Base-by-base conservation (phyloP, 1,140 invertebrate genomes). In the Atta texana region DNA sequence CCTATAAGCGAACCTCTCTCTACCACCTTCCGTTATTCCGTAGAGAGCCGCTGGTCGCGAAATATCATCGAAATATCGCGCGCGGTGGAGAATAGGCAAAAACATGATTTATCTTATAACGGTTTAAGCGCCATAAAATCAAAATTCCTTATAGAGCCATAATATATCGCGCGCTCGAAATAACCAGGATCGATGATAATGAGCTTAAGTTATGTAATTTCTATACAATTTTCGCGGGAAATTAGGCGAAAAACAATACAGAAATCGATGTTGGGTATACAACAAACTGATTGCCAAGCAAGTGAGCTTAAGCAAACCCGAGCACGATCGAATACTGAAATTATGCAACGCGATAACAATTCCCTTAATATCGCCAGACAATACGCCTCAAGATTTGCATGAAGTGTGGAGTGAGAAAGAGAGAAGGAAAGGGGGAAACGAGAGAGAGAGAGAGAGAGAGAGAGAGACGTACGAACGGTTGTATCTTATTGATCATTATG, bases 401-500 rank as follows among this genome's bases (percentile, higher is more conserved):
- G 85, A 91, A 59, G 75, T 31, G 68, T 49, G 72, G 49, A 64
- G 57, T 34, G 74, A 86, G 61, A 12, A n/a, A 64, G 28, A 39
- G 24, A 24, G 24, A 39, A 7, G 6, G 34, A 31, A n/a, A n/a
- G 34, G 21, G 44, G 28, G 18, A 18, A 44, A 44, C 39, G 24
- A 28, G 28, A 34, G 53, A 69, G n/a, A 44, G 44, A 71, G 64
- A 53, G 82, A 63, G 63, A n/a, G 21, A 16, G n/a, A 59, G 71
- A n/a, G 18, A 59, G 3, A n/a, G 24, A 81, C 71, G 84, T 78
- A 82, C 87, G 86, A 81, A 69, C 81, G 76, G 85, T 91, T 84
- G 91, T 93, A 92, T 93, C 92, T 94, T 94, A 94, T 93, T 93
- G 92, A 93, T 93, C 92, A 94, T 94, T 93, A 93, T 90, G 90